phyloP scores from a whole-genome alignment of 2,113 vertebrate genomes.

The Caretta caretta region DNA sequence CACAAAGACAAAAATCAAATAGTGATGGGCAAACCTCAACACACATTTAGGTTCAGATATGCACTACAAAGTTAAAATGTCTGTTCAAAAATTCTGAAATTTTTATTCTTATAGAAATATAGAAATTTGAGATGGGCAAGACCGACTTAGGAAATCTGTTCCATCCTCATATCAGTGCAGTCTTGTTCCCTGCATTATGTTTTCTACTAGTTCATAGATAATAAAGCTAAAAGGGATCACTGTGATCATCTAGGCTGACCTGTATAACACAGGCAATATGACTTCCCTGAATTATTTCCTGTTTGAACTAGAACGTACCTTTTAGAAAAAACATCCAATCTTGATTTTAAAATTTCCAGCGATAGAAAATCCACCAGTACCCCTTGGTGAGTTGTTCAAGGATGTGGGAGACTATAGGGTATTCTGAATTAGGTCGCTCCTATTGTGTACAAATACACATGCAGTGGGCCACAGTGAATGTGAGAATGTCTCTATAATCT shows the following conservation, averaged over 20 bases:
- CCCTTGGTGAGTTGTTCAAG: background rate
- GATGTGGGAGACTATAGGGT: too few species aligned
- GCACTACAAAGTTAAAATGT: background rate
- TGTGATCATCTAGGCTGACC: too few species aligned
- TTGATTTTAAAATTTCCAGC: conserved; percentile 33
- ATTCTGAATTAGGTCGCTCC: too few species aligned
- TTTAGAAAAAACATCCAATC: too few species aligned
- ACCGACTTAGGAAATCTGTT: background rate
- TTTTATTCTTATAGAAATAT: background rate
- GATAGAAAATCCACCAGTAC: conserved; percentile 37
- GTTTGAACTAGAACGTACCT: too few species aligned
- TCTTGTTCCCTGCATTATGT: conserved; percentile 47
- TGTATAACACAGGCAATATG: too few species aligned
- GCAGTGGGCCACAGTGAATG: too few species aligned
- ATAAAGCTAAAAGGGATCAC: too few species aligned
- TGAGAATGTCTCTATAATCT: too few species aligned
- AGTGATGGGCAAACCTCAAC: background rate
- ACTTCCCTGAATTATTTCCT: too few species aligned
- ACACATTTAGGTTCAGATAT: background rate
- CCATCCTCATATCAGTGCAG: background rate
- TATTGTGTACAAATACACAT: too few species aligned
- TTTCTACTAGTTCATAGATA: conserved; percentile 21
- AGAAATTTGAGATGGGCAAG: background rate
- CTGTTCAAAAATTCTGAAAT: background rate
- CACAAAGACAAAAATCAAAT: background rate